Evolutionary conservation across 2,888 invertebrate genomes (phyloP).

Genomic region (Idaea biselata): DNA sequence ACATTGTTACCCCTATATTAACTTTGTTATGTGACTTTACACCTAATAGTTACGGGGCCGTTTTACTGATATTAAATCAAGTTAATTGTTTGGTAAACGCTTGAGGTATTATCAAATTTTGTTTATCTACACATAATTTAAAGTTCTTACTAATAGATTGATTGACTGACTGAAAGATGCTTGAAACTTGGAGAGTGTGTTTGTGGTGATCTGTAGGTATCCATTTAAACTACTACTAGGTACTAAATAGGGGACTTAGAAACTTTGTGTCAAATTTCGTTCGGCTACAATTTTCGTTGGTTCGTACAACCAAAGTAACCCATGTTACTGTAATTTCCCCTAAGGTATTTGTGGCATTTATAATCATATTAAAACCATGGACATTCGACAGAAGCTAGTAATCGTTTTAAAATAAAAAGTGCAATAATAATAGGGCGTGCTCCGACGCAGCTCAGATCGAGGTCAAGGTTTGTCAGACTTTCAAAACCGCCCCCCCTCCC

Average conservation of each 20-base stretch:
- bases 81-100: neutral
- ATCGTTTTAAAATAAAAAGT: conserved; percentile 23
- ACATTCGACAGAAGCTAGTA: conserved; percentile 8
- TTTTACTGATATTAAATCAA: neutral
- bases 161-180: too few relatives aligned
- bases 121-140: too few relatives aligned
- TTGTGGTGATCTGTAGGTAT: too few relatives aligned
- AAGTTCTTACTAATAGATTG: too few relatives aligned
- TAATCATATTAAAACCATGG: neutral
- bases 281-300: too few relatives aligned
- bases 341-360: neutral
- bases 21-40: neutral
- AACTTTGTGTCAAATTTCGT: too few relatives aligned
- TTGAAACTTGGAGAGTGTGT: too few relatives aligned
- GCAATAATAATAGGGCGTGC: conserved; percentile 44
- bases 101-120: neutral
- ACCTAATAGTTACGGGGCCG: neutral
- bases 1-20: conserved; percentile 4
- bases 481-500: conserved; percentile 65
- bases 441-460: conserved; percentile 41
- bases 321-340: too few relatives aligned
- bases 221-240: too few relatives aligned
- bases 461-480: conserved; percentile 75
- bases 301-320: too few relatives aligned
- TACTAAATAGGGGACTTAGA: too few relatives aligned